Base-by-base conservation (phyloP, 2,797 vertebrate species). In the Hipposideros larvatus region DNA sequence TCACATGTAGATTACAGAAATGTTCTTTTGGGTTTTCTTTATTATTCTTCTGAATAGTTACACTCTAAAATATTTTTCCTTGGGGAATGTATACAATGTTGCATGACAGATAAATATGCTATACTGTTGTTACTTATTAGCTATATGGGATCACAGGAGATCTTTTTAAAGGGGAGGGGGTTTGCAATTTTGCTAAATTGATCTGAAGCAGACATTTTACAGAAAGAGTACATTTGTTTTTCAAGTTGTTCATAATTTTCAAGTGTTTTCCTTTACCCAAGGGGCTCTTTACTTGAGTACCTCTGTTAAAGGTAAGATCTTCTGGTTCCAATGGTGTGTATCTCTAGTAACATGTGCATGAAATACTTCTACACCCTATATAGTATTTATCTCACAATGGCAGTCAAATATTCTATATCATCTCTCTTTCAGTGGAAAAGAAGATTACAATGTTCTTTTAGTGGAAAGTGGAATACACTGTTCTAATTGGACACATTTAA, bases 231-330 rank as follows among this genome's bases (percentile, higher is more conserved):
- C 84, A 97, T 92, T 96, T 97, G 96, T 97, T 96, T 93, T 96
- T 95, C 96, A 98, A 97, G 95, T 97, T 97, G 96, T 57, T 66
- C 51, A 15, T 96, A 97, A 97, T 96, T 98, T 97, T 96, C 96
- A 98, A 97, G 92, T 97, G 96, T 96, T 80, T 97, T 88, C 96
- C 92, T 98, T 97, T 95, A 97, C 90, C 95, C 96, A 91, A 91
- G 96, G 95, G 93, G 78, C 77, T 14, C 97, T 97, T 96, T 93
- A 97, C 94, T 88, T 89, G 89, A 90, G 66, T 55, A 96, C 14
- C 59, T 90, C 88, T 95, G 37, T 92, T 95, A 84, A 15, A 74
- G 73, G 95, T 84, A 93, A 73, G 28, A 68, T 59, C n/a, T 19
- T 90, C 63, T 82, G 37, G 22, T 63, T 93, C 59, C 59, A 87